Evolutionary conservation across 2,113 vertebrate genomes (phyloP).

Genomic region (Nanorana parkeri): DNA sequence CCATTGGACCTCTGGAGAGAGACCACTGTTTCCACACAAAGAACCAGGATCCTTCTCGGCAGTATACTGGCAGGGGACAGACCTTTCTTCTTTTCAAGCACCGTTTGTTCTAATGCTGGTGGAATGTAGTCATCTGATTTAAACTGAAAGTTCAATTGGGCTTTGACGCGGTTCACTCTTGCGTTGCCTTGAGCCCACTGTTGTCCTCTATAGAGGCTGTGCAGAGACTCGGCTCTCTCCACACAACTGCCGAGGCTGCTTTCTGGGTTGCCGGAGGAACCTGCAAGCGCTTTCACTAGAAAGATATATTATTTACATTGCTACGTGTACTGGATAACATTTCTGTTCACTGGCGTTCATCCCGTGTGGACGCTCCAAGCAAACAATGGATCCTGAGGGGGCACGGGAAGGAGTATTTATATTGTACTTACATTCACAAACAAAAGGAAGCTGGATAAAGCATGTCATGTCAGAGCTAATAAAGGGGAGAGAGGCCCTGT

Average conservation of each 20-base stretch:
- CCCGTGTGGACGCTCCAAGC: not conserved
- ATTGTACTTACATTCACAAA: not conserved
- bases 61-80: no score
- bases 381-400: not conserved
- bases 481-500: no score
- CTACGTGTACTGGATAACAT: not conserved
- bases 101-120: no score
- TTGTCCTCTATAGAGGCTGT: no score
- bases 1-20: no score
- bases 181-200: no score
- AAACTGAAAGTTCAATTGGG: no score
- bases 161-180: no score
- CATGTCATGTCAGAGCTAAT: not conserved
- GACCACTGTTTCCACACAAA: no score
- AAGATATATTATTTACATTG: constrained; percentile 3
- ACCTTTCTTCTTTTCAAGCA: no score
- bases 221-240: not conserved
- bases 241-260: not conserved
- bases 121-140: no score
- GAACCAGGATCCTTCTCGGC: no score
- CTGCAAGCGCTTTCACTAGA: constrained; percentile 17
- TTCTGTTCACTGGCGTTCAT: constrained; percentile 7
- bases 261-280: constrained; percentile 31
- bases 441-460: not conserved
- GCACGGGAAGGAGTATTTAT: not conserved